phyloP scores from a whole-genome alignment of 1,140 invertebrate genomes.

The Acyrthosiphon pisum region DNA sequence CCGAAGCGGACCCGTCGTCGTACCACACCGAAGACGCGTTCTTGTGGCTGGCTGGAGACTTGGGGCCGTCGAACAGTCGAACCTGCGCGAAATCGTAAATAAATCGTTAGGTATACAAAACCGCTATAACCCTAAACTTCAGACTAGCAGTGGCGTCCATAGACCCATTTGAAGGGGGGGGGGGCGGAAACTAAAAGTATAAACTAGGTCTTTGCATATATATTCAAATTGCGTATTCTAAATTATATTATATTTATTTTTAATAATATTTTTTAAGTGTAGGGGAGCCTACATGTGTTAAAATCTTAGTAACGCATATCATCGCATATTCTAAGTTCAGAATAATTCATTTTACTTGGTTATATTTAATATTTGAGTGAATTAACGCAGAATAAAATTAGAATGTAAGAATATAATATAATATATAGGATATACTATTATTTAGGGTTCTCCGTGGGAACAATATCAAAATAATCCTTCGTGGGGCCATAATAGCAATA shows the following conservation, averaged over 20 bases:
- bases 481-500: neutral
- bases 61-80: slow-evolving; percentile 43
- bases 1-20: slow-evolving; percentile 28
- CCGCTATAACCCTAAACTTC: neutral
- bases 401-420: too few species aligned
- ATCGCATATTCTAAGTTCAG: neutral
- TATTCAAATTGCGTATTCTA: neutral
- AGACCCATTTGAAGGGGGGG: neutral
- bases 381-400: neutral
- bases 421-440: too few species aligned
- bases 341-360: neutral
- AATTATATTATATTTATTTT: neutral
- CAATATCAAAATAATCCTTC: too few species aligned
- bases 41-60: slow-evolving; percentile 63
- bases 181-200: neutral
- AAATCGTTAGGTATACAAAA: neutral
- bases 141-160: neutral
- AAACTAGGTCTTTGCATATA: neutral
- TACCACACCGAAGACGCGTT: slow-evolving; percentile 38
- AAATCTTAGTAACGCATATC: neutral
- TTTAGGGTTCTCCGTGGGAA: too few species aligned
- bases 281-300: too few species aligned
- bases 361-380: neutral
- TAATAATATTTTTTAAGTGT: neutral
- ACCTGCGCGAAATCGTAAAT: slow-evolving; percentile 32